Base-by-base conservation (phyloP, 2,113 vertebrate genomes). In the Halichoerus grypus region DNA sequence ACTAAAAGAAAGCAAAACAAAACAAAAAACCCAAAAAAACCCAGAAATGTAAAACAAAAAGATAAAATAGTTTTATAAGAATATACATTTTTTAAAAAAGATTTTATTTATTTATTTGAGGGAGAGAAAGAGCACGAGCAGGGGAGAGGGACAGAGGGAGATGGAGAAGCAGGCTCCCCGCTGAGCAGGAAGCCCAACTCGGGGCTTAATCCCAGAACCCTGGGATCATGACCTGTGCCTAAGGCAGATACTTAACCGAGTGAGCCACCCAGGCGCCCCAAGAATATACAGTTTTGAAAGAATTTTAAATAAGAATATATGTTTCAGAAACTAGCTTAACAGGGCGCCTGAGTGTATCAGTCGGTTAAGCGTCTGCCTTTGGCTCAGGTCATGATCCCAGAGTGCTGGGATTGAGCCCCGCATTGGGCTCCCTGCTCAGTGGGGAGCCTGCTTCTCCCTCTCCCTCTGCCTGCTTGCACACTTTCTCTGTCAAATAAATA, bases 1-100 rank as follows among this genome's bases (percentile, higher is more conserved):
- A 28, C 8, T 76, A 33, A 97, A 86, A 55, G 24, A 86, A 90
- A 93, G 69, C 28, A 74, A 90, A 89, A 74, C n/a, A 51, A 74
- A 26, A 76, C 28, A 71, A 39, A 36, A 71, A 72, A 11, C 21
- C 16, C 33, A 19, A 69, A 69, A 69, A 57, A 57, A 57, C 46
- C 18, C 67, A 76, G 72, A 28, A 28, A 77, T 2, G 42, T 1
- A 28, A 49, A 77, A 77, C 14, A 77, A 28, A 76, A 49, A 49
- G 14, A 76, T 49, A 76, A 77, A 77, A 77, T 49, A 49, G 42
- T 77, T 76, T 49, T 46, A 31, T 31, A 77, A 31, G 14, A 76
- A 77, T 49, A 74, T 3, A 42, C 39, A 69, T 74, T 42, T 74
- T 74, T 1, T 0, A 42, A 74, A 74, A 13, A 26, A 39, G 14